Conservation (phyloP, 2,797 vertebrate genomes). For the Mastacembelus armatus region DNA sequence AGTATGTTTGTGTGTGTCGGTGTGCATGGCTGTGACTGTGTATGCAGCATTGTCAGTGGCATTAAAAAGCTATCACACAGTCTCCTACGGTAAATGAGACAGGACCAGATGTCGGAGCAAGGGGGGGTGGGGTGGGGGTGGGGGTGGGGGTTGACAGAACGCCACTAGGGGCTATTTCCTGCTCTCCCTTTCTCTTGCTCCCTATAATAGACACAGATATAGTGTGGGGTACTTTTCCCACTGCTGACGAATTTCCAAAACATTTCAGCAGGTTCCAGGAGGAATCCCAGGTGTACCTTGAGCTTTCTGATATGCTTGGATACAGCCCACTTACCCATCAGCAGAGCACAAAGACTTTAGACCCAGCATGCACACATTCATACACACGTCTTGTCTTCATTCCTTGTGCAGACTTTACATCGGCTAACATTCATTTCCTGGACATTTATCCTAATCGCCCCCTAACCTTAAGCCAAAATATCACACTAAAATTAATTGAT, state of each 20-base stretch:
- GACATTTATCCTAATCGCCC: too few species aligned
- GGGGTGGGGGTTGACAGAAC: slow-evolving; percentile 72
- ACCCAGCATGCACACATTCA: slow-evolving; percentile 23
- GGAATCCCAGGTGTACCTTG: slow-evolving; percentile 60
- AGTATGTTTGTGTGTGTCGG: slow-evolving; percentile 26
- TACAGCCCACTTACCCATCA: slow-evolving; percentile 50
- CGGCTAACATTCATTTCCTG: too few species aligned
- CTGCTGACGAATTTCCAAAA: slow-evolving; percentile 61
- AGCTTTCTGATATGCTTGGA: slow-evolving; percentile 38
- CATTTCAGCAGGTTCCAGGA: slow-evolving; percentile 57
- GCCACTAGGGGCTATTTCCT: slow-evolving; percentile 68
- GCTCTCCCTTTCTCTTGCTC: slow-evolving; percentile 6
- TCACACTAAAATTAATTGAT: too few species aligned
- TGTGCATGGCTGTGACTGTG: slow-evolving; percentile 39
- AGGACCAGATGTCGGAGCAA: slow-evolving; percentile 87
- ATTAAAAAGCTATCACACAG: slow-evolving; percentile 87
- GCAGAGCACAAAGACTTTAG: slow-evolving; percentile 49
- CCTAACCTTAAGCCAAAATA: too few species aligned
- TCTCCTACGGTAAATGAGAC: slow-evolving; percentile 85
- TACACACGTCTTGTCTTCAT: too few species aligned
- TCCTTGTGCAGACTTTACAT: too few species aligned
- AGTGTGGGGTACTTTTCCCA: slow-evolving; percentile 49
- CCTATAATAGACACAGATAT: slow-evolving; percentile 19
- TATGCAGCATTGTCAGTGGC: slow-evolving; percentile 65
- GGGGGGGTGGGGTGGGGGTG: slow-evolving; percentile 68